phyloP scores from a whole-genome alignment of 92 coral and sea anemone species.

The Virgularia gustaviana region DNA sequence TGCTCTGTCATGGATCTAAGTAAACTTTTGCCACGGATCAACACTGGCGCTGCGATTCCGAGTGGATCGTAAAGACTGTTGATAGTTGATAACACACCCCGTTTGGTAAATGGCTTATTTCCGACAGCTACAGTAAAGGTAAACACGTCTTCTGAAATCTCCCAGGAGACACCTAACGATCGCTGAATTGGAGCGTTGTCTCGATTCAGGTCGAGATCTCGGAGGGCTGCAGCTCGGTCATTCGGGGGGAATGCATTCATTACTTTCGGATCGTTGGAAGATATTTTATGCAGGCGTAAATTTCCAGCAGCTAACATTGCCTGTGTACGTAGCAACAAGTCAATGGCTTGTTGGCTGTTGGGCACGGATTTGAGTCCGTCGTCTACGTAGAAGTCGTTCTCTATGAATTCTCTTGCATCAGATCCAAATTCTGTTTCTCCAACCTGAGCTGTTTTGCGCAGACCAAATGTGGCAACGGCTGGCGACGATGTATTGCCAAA shows the following conservation, averaged over 20 bases:
- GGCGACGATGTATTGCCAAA: slow-evolving; percentile 48
- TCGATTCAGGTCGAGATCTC: slow-evolving; percentile 40
- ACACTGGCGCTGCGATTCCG: slow-evolving; percentile 52
- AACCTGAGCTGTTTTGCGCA: slow-evolving; percentile 52
- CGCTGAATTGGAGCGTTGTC: slow-evolving; percentile 51
- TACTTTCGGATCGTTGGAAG: slow-evolving; percentile 49
- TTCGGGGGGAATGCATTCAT: slow-evolving; percentile 43
- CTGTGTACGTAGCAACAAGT: slow-evolving; percentile 48
- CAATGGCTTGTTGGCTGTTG: slow-evolving; percentile 45
- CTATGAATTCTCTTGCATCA: slow-evolving; percentile 42
- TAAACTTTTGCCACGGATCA: slow-evolving; percentile 50
- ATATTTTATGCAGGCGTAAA: slow-evolving; percentile 61
- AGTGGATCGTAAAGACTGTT: slow-evolving; percentile 56
- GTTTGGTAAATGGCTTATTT: slow-evolving; percentile 51
- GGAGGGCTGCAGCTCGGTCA: slow-evolving; percentile 52
- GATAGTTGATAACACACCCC: slow-evolving; percentile 49
- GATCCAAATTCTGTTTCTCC: slow-evolving; percentile 46
- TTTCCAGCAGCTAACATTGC: slow-evolving; percentile 57
- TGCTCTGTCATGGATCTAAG: slow-evolving; percentile 47
- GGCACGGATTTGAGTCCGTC: slow-evolving; percentile 50
- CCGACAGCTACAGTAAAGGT: slow-evolving; percentile 40
- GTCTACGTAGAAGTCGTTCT: slow-evolving; percentile 47
- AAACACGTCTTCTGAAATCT: slow-evolving; percentile 40
- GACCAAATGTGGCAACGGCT: slow-evolving; percentile 47
- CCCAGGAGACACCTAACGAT: slow-evolving; percentile 60